Percentiles rank a stretch among this genome's conserved stretches.
Evolutionary conservation across 2,888 invertebrate genomes (phyloP).

Genomic region (Hemicrepidius hirtus): DNA sequence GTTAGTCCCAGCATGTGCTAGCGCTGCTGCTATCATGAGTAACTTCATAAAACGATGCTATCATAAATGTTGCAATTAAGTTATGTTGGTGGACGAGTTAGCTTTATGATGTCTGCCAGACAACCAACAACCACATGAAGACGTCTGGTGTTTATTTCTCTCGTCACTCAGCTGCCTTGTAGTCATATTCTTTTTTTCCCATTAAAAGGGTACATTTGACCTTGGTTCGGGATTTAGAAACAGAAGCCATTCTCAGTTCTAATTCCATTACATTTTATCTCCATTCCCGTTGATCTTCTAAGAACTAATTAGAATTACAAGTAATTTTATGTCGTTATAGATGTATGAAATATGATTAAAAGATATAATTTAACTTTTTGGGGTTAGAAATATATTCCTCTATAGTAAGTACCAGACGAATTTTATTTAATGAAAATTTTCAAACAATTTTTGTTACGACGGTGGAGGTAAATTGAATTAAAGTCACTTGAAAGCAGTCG

Average conservation of each 20-base stretch:
- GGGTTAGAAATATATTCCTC: no score
- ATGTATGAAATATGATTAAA: not conserved
- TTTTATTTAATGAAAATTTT: no score
- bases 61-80: conserved; percentile 31
- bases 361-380: not conserved
- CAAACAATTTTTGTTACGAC: no score
- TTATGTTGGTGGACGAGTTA: conserved; percentile 4
- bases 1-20: no score
- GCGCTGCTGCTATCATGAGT: conserved; percentile 7
- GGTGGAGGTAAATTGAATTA: no score
- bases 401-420: no score
- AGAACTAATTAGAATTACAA: conserved; percentile 3
- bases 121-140: conserved; percentile 10
- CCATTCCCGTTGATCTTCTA: not conserved
- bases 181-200: conserved; percentile 12
- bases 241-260: not conserved
- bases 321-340: conserved; percentile 1
- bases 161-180: not conserved
- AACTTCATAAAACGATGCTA: conserved; percentile 21
- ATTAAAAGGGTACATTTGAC: conserved; percentile 2
- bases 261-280: conserved; percentile 22
- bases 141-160: conserved; percentile 22
- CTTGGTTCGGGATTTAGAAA: conserved; percentile 7
- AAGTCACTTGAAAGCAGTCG: no score
- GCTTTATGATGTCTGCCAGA: conserved; percentile 27